phyloP scores from a whole-genome alignment of 2,797 vertebrate genomes.

The Ataeniobius toweri region DNA sequence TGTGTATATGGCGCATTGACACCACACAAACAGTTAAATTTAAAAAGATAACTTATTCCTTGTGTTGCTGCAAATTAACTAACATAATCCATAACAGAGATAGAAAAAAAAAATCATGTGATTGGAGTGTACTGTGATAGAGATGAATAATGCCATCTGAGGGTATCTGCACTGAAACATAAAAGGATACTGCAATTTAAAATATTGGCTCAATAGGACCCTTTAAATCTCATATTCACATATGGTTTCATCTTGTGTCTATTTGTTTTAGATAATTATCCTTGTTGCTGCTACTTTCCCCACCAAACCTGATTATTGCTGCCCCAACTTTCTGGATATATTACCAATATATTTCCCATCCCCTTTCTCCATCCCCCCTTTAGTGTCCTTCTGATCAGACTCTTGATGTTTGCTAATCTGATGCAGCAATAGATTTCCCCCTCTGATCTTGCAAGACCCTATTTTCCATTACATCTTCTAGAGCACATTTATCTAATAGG shows the following conservation, averaged over 20 bases:
- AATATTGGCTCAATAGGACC: slow-evolving; percentile 2
- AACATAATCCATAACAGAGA: background rate
- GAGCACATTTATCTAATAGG: slow-evolving; percentile 60
- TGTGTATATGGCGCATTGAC: background rate
- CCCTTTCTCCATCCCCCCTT: slow-evolving; percentile 16
- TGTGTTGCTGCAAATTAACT: background rate
- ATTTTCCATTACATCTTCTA: slow-evolving; percentile 69
- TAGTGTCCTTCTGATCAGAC: slow-evolving; percentile 46
- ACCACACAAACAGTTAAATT: background rate
- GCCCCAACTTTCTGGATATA: slow-evolving; percentile 10
- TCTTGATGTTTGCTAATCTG: slow-evolving; percentile 69
- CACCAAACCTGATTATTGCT: slow-evolving; percentile 33
- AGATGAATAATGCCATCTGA: background rate
- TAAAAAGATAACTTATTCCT: background rate
- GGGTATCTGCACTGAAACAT: background rate
- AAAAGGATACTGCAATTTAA: too few relatives aligned
- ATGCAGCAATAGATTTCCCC: slow-evolving; percentile 69
- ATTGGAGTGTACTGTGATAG: background rate
- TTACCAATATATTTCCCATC: slow-evolving; percentile 58
- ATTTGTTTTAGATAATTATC: background rate
- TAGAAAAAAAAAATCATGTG: background rate
- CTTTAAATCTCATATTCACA: background rate
- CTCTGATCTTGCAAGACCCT: slow-evolving; percentile 62
- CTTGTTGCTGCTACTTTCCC: slow-evolving; percentile 26
- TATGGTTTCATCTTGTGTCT: background rate